phyloP scores from a whole-genome alignment of 1,140 invertebrate genomes.

The Pomacea maculata region DNA sequence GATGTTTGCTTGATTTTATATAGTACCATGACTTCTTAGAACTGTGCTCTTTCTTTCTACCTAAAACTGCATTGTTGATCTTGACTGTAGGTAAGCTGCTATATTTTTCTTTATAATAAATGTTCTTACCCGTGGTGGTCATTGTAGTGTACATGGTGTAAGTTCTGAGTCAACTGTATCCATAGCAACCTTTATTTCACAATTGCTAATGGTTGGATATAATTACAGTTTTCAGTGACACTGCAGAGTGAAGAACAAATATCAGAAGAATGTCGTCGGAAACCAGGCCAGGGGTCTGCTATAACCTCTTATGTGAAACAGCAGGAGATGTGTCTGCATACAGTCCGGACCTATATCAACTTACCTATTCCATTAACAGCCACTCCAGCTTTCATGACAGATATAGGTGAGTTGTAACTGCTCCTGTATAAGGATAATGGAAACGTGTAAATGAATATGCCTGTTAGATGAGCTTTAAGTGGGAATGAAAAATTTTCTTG shows the following conservation, averaged over 20 bases:
- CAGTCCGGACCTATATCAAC: slow-evolving; percentile 87
- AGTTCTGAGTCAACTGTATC: no score
- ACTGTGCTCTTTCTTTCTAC: no score
- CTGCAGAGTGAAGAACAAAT: slow-evolving; percentile 92
- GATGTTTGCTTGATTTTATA: neutral
- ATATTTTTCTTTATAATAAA: neutral
- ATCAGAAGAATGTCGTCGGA: slow-evolving; percentile 72
- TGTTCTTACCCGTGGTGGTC: neutral
- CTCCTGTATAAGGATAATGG: no score
- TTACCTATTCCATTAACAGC: slow-evolving; percentile 93
- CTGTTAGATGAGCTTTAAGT: neutral
- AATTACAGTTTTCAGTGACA: slow-evolving; percentile 75
- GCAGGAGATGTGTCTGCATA: slow-evolving; percentile 91
- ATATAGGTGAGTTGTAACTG: slow-evolving; percentile 72
- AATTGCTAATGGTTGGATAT: slow-evolving; percentile 19
- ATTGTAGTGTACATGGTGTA: neutral
- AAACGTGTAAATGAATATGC: neutral
- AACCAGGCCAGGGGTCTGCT: slow-evolving; percentile 66
- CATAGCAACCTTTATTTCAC: neutral
- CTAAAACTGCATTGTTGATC: no score
- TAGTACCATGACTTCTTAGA: no score
- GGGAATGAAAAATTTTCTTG: no score
- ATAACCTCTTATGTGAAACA: slow-evolving; percentile 81
- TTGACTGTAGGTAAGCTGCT: no score
- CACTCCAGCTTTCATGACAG: slow-evolving; percentile 90